Conservation (phyloP, 2,113 vertebrate species). For the Stegastes partitus region DNA sequence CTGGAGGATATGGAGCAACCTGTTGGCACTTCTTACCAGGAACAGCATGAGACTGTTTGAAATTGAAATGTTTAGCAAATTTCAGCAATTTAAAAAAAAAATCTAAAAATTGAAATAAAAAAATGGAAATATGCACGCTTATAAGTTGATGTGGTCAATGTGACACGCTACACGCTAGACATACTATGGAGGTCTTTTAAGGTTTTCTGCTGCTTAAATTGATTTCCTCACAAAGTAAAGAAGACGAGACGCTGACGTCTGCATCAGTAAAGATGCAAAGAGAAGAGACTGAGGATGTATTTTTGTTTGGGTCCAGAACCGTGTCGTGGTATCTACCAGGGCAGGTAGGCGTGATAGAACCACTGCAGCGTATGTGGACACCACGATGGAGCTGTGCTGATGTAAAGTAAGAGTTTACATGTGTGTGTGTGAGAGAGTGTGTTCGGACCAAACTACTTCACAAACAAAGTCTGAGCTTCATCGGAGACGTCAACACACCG, state of each 20-base stretch:
- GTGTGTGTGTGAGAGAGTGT: slow-evolving; percentile 47
- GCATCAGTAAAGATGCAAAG: not conserved
- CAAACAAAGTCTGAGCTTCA: slow-evolving; percentile 61
- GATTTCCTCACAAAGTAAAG: too few species aligned
- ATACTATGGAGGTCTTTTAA: too few species aligned
- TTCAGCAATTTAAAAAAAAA: too few species aligned
- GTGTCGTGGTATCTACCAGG: slow-evolving; percentile 60
- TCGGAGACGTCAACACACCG: slow-evolving; percentile 66
- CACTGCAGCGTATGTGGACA: slow-evolving; percentile 74
- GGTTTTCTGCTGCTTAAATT: not conserved
- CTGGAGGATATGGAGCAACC: too few species aligned
- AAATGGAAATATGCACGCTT: too few species aligned
- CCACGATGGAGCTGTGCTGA: slow-evolving; percentile 70
- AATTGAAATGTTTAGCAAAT: too few species aligned
- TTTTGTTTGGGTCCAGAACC: slow-evolving; percentile 53
- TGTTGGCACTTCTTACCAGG: too few species aligned
- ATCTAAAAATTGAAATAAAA: too few species aligned
- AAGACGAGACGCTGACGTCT: not conserved
- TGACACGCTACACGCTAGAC: too few species aligned
- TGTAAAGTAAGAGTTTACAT: slow-evolving; percentile 18
- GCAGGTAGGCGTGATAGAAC: slow-evolving; percentile 71
- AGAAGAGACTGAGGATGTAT: slow-evolving; percentile 12
- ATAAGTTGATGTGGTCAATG: too few species aligned
- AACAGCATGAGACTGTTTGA: too few species aligned
- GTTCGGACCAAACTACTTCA: slow-evolving; percentile 30